Evolutionary conservation across 2,888 invertebrate genomes (phyloP).

Genomic region (Campaea margaritaria): DNA sequence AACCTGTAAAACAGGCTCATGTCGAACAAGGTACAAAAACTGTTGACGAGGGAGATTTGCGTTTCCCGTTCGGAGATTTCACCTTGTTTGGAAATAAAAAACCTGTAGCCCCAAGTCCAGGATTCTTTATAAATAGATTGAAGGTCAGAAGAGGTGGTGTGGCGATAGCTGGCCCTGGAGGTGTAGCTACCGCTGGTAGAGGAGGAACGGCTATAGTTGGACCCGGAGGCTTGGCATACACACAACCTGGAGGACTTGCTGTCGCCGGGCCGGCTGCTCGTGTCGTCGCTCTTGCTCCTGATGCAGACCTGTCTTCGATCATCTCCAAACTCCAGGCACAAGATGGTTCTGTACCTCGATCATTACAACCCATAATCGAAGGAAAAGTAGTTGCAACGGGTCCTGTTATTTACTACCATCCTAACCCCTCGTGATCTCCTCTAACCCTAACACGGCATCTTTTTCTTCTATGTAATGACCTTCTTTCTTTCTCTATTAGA

Average conservation of each 20-base stretch:
- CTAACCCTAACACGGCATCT: slow-evolving; percentile 46
- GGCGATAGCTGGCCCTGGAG: slow-evolving; percentile 93
- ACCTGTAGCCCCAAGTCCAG: slow-evolving; percentile 79
- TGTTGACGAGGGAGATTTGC: slow-evolving; percentile 44
- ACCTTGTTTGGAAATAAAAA: slow-evolving; percentile 47
- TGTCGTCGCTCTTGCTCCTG: slow-evolving; percentile 87
- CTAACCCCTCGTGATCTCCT: slow-evolving; percentile 63
- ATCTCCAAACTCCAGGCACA: slow-evolving; percentile 73
- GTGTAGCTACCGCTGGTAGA: slow-evolving; percentile 91
- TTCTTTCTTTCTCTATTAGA: slow-evolving; percentile 72
- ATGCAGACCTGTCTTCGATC: slow-evolving; percentile 85
- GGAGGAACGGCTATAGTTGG: slow-evolving; percentile 93
- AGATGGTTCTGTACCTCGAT: slow-evolving; percentile 69
- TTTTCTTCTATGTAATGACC: slow-evolving; percentile 45
- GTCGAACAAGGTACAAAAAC: slow-evolving; percentile 57
- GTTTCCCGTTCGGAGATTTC: slow-evolving; percentile 43
- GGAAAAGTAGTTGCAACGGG: slow-evolving; percentile 90
- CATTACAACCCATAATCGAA: slow-evolving; percentile 83
- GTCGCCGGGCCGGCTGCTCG: slow-evolving; percentile 91
- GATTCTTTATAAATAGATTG: slow-evolving; percentile 88
- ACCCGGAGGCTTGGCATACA: slow-evolving; percentile 91
- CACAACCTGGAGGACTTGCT: slow-evolving; percentile 90
- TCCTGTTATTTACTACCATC: slow-evolving; percentile 89
- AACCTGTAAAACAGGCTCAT: slow-evolving; percentile 55
- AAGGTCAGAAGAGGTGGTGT: slow-evolving; percentile 91